Percentiles rank a stretch among this genome's conserved stretches.
Conservation (phyloP, 2,888 invertebrate genomes). For the Arge pagana region DNA sequence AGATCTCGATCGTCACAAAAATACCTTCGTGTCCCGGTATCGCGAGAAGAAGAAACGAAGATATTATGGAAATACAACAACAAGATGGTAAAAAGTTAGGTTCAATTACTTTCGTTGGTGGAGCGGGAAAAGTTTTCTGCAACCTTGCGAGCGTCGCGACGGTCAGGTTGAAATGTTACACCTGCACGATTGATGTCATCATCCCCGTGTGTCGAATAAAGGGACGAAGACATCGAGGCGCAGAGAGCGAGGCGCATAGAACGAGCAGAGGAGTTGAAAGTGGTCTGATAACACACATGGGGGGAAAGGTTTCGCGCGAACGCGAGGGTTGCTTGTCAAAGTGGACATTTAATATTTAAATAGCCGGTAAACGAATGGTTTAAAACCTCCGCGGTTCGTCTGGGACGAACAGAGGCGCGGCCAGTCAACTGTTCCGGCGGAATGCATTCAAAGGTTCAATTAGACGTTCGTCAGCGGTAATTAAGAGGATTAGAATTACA, state of each 20-base stretch:
- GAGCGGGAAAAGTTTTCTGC: too few species aligned
- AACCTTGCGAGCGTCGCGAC: too few species aligned
- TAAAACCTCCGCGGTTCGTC: too few species aligned
- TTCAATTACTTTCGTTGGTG: too few species aligned
- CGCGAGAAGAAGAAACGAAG: not conserved
- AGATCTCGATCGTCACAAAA: too few species aligned
- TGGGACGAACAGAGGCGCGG: constrained; percentile 12
- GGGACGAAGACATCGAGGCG: not conserved
- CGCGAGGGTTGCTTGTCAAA: not conserved
- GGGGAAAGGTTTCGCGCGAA: not conserved
- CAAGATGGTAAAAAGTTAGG: too few species aligned
- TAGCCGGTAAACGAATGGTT: not conserved
- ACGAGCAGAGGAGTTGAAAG: not conserved
- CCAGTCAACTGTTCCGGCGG: not conserved
- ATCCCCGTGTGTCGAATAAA: not conserved
- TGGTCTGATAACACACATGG: not conserved
- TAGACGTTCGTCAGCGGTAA: constrained; percentile 9
- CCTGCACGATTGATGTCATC: not conserved
- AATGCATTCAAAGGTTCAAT: constrained; percentile 13
- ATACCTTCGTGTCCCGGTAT: too few species aligned
- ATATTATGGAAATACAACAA: constrained; percentile 1
- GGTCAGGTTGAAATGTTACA: not conserved
- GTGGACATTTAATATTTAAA: too few species aligned
- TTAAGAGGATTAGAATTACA: constrained; percentile 11
- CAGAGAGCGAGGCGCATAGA: not conserved